These are phyloP conservation scores for Sycophila sp. DNA, from an alignment of 1,140 invertebrate species.

Conservation along the genomic window DNA sequence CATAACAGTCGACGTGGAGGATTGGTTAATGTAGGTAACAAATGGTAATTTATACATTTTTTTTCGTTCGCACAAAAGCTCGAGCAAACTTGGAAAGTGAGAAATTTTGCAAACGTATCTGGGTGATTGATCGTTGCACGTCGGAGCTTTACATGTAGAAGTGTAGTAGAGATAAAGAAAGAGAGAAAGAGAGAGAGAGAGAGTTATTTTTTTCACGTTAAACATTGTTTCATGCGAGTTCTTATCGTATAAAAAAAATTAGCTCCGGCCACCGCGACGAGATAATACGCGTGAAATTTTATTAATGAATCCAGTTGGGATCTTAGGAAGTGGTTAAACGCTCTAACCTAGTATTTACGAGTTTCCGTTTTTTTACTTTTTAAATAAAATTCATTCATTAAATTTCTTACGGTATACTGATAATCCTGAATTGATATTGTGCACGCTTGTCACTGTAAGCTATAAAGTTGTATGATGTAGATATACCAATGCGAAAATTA, in stretches of 20 bases:
- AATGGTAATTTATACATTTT: constrained; percentile 18
- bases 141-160: background rate
- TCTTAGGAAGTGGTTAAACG: background rate
- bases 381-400: too few species aligned
- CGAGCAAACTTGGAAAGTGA: background rate
- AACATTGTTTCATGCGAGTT: background rate
- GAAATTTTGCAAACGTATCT: background rate
- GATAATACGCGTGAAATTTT: background rate
- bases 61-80: background rate
- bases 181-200: background rate
- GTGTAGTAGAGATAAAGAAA: too few species aligned
- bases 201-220: background rate
- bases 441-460: too few species aligned
- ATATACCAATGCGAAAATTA: too few species aligned
- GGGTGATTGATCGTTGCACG: background rate
- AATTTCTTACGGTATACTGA: too few species aligned
- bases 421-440: too few species aligned
- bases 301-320: background rate
- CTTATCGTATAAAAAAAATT: background rate
- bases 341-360: background rate
- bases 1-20: background rate
- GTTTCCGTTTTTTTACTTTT: background rate
- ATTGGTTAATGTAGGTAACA: constrained; percentile 27
- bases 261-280: background rate
- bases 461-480: too few species aligned